Percentiles rank a stretch among this genome's conserved stretches.
These are phyloP conservation scores for Zophobas atratus DNA, from an alignment of 1,140 invertebrate genomes.

Conservation along the genomic window DNA sequence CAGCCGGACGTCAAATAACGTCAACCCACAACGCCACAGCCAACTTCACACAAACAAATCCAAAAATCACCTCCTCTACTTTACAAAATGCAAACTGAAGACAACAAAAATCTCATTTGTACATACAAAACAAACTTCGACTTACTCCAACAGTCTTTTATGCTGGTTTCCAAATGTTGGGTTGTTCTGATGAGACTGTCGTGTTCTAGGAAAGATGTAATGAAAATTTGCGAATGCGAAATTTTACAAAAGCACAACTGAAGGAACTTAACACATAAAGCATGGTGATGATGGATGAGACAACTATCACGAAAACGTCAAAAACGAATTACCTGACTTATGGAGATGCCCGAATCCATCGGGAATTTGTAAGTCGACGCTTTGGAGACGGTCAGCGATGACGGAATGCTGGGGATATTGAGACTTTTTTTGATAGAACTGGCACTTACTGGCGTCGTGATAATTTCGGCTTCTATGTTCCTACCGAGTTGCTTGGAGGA, in stretches of 20 bases:
- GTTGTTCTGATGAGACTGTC: conserved; percentile 56
- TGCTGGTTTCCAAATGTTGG: conserved; percentile 62
- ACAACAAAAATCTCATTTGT: conserved; percentile 3
- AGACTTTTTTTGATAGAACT: conserved; percentile 47
- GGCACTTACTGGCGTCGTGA: conserved; percentile 13
- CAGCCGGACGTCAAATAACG: too few relatives aligned
- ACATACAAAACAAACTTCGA: conserved; percentile 36
- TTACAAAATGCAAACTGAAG: conserved; percentile 7
- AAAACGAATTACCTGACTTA: conserved; percentile 62
- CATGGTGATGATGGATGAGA: conserved; percentile 16
- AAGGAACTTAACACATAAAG: conserved; percentile 26
- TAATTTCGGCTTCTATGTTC: conserved; percentile 52
- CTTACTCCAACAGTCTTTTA: conserved; percentile 53
- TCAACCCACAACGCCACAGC: neutral
- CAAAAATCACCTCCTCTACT: neutral
- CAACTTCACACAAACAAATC: neutral
- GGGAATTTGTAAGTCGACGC: conserved; percentile 58
- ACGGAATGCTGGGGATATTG: conserved; percentile 55
- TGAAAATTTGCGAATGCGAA: conserved; percentile 44
- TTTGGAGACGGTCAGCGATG: conserved; percentile 54
- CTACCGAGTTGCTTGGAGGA: conserved; percentile 50
- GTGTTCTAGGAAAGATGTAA: conserved; percentile 52
- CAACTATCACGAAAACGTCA: conserved; percentile 28
- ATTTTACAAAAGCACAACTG: conserved; percentile 3
- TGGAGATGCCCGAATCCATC: conserved; percentile 62